Percentiles rank a stretch among this genome's conserved stretches.
Conservation (phyloP, 2,113 vertebrate species). For the Oostethus manadensis region DNA sequence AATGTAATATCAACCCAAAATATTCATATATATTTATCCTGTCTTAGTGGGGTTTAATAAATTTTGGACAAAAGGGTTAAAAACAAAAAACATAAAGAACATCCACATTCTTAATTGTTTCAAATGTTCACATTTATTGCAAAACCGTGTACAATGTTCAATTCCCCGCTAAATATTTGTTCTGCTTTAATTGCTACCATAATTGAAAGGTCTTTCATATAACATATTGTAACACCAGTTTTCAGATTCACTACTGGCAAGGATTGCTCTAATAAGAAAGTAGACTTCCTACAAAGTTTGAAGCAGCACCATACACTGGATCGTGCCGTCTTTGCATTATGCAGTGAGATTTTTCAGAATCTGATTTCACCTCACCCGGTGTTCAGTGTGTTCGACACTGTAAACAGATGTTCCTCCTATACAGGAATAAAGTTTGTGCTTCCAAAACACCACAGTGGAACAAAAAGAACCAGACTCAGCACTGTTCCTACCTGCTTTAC, state of each 20-base stretch:
- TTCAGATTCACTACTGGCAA: background rate
- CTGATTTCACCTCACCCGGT: slow-evolving; percentile 51
- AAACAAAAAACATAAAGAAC: no score
- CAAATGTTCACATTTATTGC: no score
- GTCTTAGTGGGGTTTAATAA: no score
- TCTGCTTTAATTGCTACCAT: background rate
- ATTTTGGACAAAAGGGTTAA: no score
- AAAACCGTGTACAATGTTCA: no score
- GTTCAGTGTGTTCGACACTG: slow-evolving; percentile 61
- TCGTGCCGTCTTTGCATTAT: slow-evolving; percentile 45
- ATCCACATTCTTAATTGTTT: no score
- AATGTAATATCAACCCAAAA: no score
- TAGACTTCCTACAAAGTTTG: slow-evolving; percentile 50
- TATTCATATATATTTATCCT: no score
- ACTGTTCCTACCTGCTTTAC: slow-evolving; percentile 66
- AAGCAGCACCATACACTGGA: slow-evolving; percentile 46
- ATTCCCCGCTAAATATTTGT: no score
- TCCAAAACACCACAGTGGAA: slow-evolving; percentile 62
- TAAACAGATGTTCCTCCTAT: slow-evolving; percentile 67
- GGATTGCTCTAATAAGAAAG: slow-evolving; percentile 38
- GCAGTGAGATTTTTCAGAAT: slow-evolving; percentile 57
- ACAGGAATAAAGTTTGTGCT: slow-evolving; percentile 68
- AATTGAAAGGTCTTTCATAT: background rate
- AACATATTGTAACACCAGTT: background rate
- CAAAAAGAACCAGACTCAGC: slow-evolving; percentile 70